These are phyloP conservation scores for Wiebesia pumilae DNA, from an alignment of 1,140 invertebrate species.

Conservation along the genomic window DNA sequence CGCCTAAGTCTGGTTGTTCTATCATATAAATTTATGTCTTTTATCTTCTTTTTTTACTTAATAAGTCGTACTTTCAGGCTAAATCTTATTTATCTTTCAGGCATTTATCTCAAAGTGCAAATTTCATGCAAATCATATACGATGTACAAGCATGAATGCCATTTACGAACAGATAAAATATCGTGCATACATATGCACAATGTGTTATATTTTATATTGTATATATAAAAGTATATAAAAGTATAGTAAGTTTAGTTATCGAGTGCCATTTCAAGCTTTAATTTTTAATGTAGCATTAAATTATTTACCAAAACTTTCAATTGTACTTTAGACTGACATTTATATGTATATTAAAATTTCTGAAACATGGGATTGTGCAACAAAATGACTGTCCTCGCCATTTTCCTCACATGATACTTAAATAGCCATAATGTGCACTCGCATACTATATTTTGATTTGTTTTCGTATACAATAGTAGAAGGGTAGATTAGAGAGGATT, in stretches of 20 bases:
- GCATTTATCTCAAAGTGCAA: constrained; percentile 11
- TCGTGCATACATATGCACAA: background rate
- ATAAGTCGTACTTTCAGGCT: background rate
- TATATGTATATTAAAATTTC: background rate
- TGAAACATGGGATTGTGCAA: background rate
- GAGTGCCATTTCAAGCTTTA: too few relatives aligned
- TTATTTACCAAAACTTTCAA: background rate
- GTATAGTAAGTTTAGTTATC: too few relatives aligned
- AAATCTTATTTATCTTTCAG: background rate
- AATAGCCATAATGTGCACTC: constrained; percentile 1
- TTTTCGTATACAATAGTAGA: background rate
- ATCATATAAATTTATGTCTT: background rate
- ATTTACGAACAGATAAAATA: constrained; percentile 5
- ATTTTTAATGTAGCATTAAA: background rate
- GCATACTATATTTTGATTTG: constrained; percentile 20
- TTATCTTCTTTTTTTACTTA: constrained; percentile 1
- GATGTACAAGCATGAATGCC: background rate
- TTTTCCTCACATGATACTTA: constrained; percentile 2
- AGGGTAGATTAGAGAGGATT: constrained; percentile 24
- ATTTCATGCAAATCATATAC: constrained; percentile 14
- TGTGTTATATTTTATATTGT: too few relatives aligned
- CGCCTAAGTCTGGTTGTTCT: background rate
- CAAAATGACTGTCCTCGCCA: background rate
- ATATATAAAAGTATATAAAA: background rate
- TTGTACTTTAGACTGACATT: background rate